Conservation (phyloP, 2,113 vertebrate genomes). For the Origma solitaria region DNA sequence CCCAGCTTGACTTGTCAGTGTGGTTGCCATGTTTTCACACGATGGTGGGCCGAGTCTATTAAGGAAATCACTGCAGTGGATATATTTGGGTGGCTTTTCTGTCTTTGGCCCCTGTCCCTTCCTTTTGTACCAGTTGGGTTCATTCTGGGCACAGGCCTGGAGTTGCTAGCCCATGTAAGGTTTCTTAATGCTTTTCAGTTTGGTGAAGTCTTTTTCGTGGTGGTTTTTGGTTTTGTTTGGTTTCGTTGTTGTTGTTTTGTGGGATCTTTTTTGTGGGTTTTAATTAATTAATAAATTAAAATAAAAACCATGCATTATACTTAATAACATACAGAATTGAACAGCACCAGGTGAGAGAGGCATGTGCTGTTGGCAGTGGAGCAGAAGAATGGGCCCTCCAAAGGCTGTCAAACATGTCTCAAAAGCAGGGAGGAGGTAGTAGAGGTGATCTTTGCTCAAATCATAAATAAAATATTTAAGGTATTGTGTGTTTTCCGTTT, state of each 20-base stretch:
- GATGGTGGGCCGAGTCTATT: neutral
- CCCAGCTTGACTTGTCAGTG: fast-evolving
- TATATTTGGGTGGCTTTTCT: neutral
- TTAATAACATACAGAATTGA: neutral
- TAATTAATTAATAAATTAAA: no score
- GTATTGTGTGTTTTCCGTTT: neutral
- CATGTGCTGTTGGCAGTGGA: neutral
- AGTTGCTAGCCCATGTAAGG: neutral
- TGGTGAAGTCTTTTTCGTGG: no score
- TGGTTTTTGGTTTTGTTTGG: neutral
- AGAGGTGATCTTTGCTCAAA: neutral
- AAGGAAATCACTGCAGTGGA: neutral
- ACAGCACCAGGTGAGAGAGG: neutral
- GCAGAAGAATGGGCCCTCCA: neutral
- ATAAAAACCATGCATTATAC: neutral
- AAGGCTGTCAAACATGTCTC: neutral
- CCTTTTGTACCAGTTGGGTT: fast-evolving
- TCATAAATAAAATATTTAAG: neutral
- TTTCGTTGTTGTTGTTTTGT: neutral
- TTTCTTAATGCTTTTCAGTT: neutral
- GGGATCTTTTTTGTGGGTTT: neutral
- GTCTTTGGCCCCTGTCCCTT: neutral
- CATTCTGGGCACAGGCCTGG: neutral
- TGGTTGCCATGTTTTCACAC: neutral
- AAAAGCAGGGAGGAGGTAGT: neutral